These are phyloP conservation scores for Zalophus californianus DNA, from an alignment of 2,797 vertebrate species.

Conservation along the genomic window DNA sequence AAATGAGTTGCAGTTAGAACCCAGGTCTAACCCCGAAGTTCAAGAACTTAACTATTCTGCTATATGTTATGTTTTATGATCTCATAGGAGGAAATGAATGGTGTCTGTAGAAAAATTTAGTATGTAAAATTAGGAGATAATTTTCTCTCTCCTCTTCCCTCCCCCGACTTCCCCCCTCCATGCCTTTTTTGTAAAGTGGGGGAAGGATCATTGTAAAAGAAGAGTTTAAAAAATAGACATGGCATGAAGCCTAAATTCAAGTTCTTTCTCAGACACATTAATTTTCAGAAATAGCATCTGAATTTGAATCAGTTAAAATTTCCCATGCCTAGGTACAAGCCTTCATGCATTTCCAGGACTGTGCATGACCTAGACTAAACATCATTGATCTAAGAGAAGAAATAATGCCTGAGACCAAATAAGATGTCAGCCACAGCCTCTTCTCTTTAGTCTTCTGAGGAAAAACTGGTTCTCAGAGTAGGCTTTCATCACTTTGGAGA, in stretches of 20 bases:
- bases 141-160: background rate
- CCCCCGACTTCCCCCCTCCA: too few species aligned
- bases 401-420: background rate
- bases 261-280: background rate
- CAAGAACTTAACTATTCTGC: background rate
- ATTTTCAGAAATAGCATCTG: background rate
- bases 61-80: background rate
- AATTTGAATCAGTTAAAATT: conserved; percentile 9
- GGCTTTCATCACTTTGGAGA: background rate
- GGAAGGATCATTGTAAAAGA: background rate
- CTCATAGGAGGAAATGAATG: background rate
- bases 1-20: background rate
- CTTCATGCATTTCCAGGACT: background rate
- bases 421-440: background rate
- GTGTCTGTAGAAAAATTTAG: background rate
- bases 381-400: background rate
- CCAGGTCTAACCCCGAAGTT: background rate
- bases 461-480: background rate
- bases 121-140: background rate
- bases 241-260: background rate
- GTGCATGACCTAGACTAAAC: background rate
- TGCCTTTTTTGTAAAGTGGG: background rate
- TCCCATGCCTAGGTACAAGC: background rate
- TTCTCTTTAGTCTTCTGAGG: background rate
- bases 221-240: background rate